Percentiles rank a stretch among this genome's conserved stretches.
These are phyloP conservation scores for Macrocentrus cingulum DNA, from an alignment of 1,140 invertebrate genomes.

Conservation along the genomic window DNA sequence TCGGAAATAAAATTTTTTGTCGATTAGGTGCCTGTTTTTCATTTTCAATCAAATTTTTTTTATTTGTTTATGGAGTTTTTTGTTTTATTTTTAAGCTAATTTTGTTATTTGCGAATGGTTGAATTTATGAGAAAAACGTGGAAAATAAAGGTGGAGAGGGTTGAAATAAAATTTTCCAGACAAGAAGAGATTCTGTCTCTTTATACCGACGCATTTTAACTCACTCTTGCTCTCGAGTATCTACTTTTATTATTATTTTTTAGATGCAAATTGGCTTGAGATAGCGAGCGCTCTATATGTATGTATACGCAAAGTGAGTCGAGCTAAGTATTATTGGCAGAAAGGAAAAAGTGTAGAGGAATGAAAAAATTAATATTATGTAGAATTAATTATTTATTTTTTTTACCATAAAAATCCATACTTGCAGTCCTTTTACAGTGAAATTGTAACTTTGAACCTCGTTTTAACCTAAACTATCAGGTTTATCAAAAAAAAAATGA, in stretches of 20 bases:
- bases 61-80: conserved; percentile 4
- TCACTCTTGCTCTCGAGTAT: neutral
- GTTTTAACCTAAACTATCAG: too few relatives aligned
- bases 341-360: too few relatives aligned
- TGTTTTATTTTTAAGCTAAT: neutral
- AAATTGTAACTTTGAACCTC: too few relatives aligned
- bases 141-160: neutral
- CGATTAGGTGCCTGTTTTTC: too few relatives aligned
- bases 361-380: too few relatives aligned
- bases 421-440: too few relatives aligned
- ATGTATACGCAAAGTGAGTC: too few relatives aligned
- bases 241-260: conserved; percentile 10
- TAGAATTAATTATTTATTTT: too few relatives aligned
- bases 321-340: too few relatives aligned
- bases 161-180: conserved; percentile 19
- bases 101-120: neutral
- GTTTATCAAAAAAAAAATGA: too few relatives aligned
- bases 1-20: too few relatives aligned
- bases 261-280: conserved; percentile 18
- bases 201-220: conserved; percentile 5
- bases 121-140: neutral
- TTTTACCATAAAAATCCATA: too few relatives aligned
- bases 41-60: neutral
- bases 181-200: neutral
- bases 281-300: neutral